Conservation (phyloP, 2,113 vertebrate genomes). For the Bucco capensis region DNA sequence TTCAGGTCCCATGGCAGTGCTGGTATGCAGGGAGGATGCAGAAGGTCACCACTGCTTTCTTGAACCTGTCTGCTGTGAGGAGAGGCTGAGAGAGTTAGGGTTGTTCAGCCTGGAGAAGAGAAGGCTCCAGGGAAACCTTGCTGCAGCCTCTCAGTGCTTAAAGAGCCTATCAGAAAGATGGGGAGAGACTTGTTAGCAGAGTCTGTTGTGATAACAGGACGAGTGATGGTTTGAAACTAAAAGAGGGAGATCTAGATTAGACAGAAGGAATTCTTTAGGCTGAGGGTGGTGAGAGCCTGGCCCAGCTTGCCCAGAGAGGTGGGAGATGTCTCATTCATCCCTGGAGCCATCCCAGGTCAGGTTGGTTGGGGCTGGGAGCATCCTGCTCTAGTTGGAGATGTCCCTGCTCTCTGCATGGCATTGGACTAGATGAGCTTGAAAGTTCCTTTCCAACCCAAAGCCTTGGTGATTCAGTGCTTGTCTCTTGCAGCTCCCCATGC, state of each 20-base stretch:
- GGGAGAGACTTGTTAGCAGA: too few species aligned
- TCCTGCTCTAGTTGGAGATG: not conserved
- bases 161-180: too few species aligned
- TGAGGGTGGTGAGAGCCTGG: too few species aligned
- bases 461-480: not conserved
- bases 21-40: not conserved
- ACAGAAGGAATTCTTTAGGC: too few species aligned
- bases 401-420: not conserved
- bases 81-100: not conserved
- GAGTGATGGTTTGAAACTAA: too few species aligned
- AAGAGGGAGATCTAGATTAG: too few species aligned
- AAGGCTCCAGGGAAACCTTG: not conserved
- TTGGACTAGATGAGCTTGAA: not conserved
- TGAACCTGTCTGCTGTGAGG: not conserved
- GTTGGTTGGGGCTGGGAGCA: not conserved
- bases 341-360: not conserved
- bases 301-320: too few species aligned
- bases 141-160: too few species aligned
- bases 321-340: too few species aligned
- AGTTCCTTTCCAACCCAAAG: not conserved
- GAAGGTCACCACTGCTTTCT: not conserved
- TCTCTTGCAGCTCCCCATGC: constrained; percentile 77
- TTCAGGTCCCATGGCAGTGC: not conserved
- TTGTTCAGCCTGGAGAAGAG: not conserved
- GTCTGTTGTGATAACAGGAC: too few species aligned